A percentile compares a stretch with the other conserved stretches of the same genome.
Conservation (phyloP, 92 coral and sea anemone genomes). For the Umimayanthus chanpuru region DNA sequence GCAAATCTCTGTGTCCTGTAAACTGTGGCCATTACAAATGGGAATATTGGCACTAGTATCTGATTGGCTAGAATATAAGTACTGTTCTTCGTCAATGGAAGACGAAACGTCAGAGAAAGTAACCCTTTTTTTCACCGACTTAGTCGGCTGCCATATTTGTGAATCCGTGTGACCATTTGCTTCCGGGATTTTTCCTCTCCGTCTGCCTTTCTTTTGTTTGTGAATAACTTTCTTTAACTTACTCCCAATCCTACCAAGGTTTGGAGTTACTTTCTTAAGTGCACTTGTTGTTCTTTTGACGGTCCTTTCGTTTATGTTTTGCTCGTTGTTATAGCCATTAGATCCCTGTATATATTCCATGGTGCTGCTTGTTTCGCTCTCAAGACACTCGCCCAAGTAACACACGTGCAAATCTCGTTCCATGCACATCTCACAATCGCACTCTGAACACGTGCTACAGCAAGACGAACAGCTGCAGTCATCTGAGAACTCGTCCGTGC, state of each 20-base stretch:
- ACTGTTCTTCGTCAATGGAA: conserved; percentile 58
- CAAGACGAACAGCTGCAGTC: conserved; percentile 81
- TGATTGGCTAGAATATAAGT: conserved; percentile 33
- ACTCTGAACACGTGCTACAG: conserved; percentile 72
- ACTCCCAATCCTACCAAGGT: conserved; percentile 24
- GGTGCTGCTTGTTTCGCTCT: conserved; percentile 25
- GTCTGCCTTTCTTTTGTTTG: conserved; percentile 9
- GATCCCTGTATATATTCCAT: background rate
- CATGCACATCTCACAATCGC: conserved; percentile 49
- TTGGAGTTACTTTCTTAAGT: conserved; percentile 35
- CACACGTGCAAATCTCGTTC: background rate
- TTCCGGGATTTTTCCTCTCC: background rate
- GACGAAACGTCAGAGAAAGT: conserved; percentile 73
- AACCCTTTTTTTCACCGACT: conserved; percentile 62
- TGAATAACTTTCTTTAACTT: conserved; percentile 16
- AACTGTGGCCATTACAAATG: conserved; percentile 29
- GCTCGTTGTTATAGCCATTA: background rate
- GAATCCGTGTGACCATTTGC: conserved; percentile 4
- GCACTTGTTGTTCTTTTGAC: conserved; percentile 21
- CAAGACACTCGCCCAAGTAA: conserved; percentile 4
- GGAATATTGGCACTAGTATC: conserved; percentile 33
- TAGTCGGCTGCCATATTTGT: conserved; percentile 24
- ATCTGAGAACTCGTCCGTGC: conserved; percentile 28
- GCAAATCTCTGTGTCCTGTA: conserved; percentile 22
- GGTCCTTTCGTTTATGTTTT: background rate